Evolutionary conservation across 2,797 vertebrate genomes (phyloP).

Genomic region (Calcarius lapponicus): DNA sequence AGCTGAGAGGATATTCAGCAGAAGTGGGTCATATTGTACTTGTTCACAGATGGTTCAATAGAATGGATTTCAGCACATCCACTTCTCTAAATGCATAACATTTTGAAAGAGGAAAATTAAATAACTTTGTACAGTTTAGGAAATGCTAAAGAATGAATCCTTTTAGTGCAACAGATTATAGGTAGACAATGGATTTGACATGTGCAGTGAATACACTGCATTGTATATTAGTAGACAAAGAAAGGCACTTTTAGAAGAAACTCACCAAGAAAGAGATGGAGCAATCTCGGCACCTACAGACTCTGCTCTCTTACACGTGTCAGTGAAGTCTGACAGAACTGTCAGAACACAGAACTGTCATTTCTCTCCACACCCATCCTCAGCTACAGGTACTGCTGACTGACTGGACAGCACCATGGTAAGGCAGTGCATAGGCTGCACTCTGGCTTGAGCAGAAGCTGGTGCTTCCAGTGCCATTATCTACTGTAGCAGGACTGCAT

Average conservation of each 20-base stretch:
- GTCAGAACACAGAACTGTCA: neutral
- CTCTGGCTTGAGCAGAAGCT: neutral
- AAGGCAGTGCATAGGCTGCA: neutral
- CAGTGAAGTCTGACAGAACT: neutral
- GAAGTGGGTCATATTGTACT: slow-evolving; percentile 49
- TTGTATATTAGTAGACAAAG: neutral
- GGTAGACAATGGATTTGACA: neutral
- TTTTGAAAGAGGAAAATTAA: neutral
- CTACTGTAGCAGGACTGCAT: neutral
- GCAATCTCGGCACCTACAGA: neutral
- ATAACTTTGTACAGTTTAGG: neutral
- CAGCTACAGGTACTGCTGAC: neutral
- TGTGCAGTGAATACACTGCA: neutral
- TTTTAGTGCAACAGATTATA: neutral
- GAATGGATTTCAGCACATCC: slow-evolving; percentile 9
- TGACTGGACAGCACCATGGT: rapidly evolving
- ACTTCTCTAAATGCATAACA: neutral
- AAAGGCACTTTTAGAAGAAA: neutral
- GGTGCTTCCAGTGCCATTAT: neutral
- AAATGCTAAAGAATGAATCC: neutral
- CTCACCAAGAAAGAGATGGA: neutral
- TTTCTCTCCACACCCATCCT: rapidly evolving
- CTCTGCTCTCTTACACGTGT: neutral
- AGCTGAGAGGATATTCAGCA: slow-evolving; percentile 43
- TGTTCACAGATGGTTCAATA: slow-evolving; percentile 53